Percentiles rank a stretch among this genome's conserved stretches.
These are phyloP conservation scores for Euzetes globulus DNA, from an alignment of 2,888 invertebrate species.

Conservation along the genomic window DNA sequence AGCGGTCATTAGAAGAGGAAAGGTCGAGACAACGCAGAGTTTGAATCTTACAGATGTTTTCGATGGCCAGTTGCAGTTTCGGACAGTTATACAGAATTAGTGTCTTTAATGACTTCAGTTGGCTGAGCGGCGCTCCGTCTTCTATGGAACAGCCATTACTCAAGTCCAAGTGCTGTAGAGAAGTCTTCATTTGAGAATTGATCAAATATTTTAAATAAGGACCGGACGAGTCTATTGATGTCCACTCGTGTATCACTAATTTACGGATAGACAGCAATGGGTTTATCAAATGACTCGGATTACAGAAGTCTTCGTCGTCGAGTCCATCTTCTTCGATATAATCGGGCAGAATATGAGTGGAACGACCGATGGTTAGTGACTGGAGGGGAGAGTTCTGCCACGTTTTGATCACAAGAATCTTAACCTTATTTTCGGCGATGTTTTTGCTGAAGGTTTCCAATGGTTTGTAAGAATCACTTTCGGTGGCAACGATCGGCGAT, in stretches of 20 bases:
- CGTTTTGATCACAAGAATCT: slow-evolving; percentile 45
- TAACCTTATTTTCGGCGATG: background rate
- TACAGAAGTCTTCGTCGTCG: background rate
- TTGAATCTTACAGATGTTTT: slow-evolving; percentile 31
- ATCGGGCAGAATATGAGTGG: slow-evolving; percentile 57
- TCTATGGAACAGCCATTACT: slow-evolving; percentile 32
- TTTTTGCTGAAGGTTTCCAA: background rate
- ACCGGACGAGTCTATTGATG: slow-evolving; percentile 12
- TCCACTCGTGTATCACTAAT: slow-evolving; percentile 36
- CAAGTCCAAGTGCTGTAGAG: slow-evolving; percentile 35
- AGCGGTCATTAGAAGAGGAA: slow-evolving; percentile 53
- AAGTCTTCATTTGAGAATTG: slow-evolving; percentile 26
- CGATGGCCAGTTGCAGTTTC: slow-evolving; percentile 16
- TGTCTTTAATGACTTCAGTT: slow-evolving; percentile 27
- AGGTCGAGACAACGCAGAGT: slow-evolving; percentile 63
- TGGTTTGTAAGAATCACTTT: background rate
- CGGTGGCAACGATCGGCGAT: background rate
- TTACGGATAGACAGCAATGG: slow-evolving; percentile 35
- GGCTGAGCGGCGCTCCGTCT: slow-evolving; percentile 31
- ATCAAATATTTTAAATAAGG: slow-evolving; percentile 13
- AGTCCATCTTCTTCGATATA: slow-evolving; percentile 28
- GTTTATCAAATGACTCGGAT: background rate
- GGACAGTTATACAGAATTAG: slow-evolving; percentile 37
- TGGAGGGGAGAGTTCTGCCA: slow-evolving; percentile 57
- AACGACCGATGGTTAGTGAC: slow-evolving; percentile 63